Evolutionary conservation across 2,113 vertebrate genomes (phyloP).

Genomic region (Murina feae): DNA sequence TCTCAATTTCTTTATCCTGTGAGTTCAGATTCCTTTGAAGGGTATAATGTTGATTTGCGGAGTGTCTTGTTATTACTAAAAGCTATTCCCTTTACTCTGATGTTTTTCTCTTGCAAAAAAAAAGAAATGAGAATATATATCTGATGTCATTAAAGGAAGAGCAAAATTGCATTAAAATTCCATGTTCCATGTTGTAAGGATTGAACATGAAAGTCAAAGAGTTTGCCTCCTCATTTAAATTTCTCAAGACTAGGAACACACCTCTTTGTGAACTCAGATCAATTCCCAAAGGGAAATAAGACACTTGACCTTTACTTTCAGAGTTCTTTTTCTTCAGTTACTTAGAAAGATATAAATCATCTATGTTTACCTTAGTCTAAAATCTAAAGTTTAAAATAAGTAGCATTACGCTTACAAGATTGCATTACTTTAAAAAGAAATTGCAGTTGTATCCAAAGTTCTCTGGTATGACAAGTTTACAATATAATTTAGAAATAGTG

Average conservation of each 20-base stretch:
- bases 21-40: conserved; percentile 62
- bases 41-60: conserved; percentile 49
- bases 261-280: conserved; percentile 11
- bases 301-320: conserved; percentile 36
- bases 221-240: conserved; percentile 14
- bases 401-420: background rate
- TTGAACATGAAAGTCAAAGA: conserved; percentile 59
- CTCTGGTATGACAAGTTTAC: background rate
- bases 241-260: background rate
- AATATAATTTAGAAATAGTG: background rate
- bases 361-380: conserved; percentile 41
- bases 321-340: conserved; percentile 30
- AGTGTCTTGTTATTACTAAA: conserved; percentile 52
- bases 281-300: conserved; percentile 18
- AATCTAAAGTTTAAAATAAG: conserved; percentile 28
- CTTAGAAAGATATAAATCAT: conserved; percentile 37
- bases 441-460: background rate
- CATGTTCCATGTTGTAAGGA: conserved; percentile 57
- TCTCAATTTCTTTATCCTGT: conserved; percentile 48
- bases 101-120: conserved; percentile 47
- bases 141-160: conserved; percentile 67
- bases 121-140: conserved; percentile 58
- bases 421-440: background rate
- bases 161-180: conserved; percentile 68
- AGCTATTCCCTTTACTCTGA: conserved; percentile 44